phyloP scores from a whole-genome alignment of 2,888 invertebrate genomes.

The Diarsia brunnea region DNA sequence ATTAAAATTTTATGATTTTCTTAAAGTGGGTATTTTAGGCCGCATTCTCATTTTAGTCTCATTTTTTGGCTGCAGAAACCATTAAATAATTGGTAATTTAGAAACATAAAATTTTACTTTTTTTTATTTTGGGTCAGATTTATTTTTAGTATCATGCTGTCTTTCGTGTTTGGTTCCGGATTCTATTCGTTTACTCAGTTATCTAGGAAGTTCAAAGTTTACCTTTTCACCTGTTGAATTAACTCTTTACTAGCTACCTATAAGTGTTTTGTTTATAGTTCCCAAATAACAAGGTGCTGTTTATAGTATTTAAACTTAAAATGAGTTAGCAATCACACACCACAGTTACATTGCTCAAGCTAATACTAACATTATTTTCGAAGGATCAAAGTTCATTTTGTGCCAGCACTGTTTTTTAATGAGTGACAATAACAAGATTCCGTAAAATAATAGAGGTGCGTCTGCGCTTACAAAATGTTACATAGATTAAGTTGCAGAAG shows the following conservation, averaged over 20 bases:
- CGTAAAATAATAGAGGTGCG: slow-evolving; percentile 51
- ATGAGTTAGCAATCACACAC: slow-evolving; percentile 26
- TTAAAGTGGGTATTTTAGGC: too few species aligned
- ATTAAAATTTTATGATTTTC: too few species aligned
- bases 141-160: neutral
- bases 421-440: slow-evolving; percentile 47
- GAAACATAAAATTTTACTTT: neutral
- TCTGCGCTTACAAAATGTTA: slow-evolving; percentile 46
- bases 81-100: neutral
- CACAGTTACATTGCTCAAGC: neutral
- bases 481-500: slow-evolving; percentile 43
- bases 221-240: neutral
- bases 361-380: slow-evolving; percentile 19
- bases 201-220: neutral
- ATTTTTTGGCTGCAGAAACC: neutral
- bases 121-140: neutral
- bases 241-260: slow-evolving; percentile 6
- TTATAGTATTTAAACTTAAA: slow-evolving; percentile 14
- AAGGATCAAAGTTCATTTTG: slow-evolving; percentile 1
- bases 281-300: slow-evolving; percentile 28
- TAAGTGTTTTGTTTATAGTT: slow-evolving; percentile 11
- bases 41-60: neutral
- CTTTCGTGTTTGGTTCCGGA: neutral
- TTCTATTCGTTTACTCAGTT: neutral
- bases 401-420: slow-evolving; percentile 26